Evolutionary conservation across 2,113 vertebrate species (phyloP).

Genomic region (Pteropus alecto): DNA sequence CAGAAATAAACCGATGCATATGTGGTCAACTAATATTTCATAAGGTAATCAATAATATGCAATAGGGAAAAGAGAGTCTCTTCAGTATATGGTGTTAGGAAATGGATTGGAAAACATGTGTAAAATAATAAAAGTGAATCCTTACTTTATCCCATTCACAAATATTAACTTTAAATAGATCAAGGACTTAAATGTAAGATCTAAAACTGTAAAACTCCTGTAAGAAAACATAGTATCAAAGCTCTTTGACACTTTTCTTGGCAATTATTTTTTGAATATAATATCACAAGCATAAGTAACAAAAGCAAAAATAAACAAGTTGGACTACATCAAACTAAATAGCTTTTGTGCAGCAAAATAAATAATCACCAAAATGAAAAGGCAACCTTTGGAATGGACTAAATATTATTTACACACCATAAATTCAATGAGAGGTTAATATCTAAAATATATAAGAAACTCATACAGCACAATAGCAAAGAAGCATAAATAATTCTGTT

Average conservation of each 20-base stretch:
- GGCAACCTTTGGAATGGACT: not conserved
- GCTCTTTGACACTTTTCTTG: not conserved
- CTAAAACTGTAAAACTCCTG: not conserved
- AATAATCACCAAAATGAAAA: not conserved
- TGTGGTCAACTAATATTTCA: not conserved
- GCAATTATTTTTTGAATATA: not conserved
- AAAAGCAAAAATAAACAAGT: not conserved
- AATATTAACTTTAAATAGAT: not conserved
- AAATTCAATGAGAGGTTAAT: not conserved
- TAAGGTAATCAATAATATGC: not conserved
- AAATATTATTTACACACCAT: not conserved
- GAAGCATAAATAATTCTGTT: not conserved
- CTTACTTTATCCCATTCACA: not conserved
- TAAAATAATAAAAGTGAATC: not conserved
- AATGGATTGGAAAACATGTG: not conserved
- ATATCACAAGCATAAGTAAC: not conserved
- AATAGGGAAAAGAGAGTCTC: not conserved
- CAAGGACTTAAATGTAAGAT: not conserved
- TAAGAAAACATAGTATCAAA: not conserved
- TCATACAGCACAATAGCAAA: not conserved
- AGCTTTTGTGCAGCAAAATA: not conserved
- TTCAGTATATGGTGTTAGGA: not conserved
- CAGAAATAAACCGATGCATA: not conserved
- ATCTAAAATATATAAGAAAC: not conserved
- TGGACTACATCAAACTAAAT: not conserved